Conservation (phyloP, 2,888 invertebrate genomes). For the Azorinus chamasolen region DNA sequence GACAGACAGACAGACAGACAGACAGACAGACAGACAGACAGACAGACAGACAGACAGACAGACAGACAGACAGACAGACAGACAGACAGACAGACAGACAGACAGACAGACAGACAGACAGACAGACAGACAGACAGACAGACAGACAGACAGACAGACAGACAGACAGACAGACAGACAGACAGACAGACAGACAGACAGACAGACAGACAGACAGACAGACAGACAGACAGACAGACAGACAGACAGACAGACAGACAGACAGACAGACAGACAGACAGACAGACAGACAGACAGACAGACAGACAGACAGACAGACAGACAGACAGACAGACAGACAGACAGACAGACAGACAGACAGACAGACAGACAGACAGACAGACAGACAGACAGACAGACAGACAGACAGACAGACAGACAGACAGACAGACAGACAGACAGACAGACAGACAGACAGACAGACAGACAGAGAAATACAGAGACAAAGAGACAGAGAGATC, state of each 20-base stretch:
- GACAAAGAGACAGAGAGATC: too few species aligned
- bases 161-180: conserved; percentile 3
- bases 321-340: conserved; percentile 3
- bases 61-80: conserved; percentile 3
- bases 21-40: conserved; percentile 3
- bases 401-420: conserved; percentile 3
- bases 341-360: conserved; percentile 3
- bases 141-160: conserved; percentile 3
- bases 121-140: conserved; percentile 3
- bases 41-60: conserved; percentile 3
- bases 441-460: conserved; percentile 3
- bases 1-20: conserved; percentile 3
- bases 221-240: conserved; percentile 3
- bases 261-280: conserved; percentile 3
- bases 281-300: conserved; percentile 3
- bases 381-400: conserved; percentile 3
- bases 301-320: conserved; percentile 3
- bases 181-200: conserved; percentile 3
- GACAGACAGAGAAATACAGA: neutral
- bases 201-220: conserved; percentile 1
- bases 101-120: conserved; percentile 3
- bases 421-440: conserved; percentile 3
- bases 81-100: conserved; percentile 3
- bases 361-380: conserved; percentile 3
- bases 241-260: conserved; percentile 3